Base-by-base conservation (phyloP, 2,888 invertebrate genomes). In the Graphium colonna region DNA sequence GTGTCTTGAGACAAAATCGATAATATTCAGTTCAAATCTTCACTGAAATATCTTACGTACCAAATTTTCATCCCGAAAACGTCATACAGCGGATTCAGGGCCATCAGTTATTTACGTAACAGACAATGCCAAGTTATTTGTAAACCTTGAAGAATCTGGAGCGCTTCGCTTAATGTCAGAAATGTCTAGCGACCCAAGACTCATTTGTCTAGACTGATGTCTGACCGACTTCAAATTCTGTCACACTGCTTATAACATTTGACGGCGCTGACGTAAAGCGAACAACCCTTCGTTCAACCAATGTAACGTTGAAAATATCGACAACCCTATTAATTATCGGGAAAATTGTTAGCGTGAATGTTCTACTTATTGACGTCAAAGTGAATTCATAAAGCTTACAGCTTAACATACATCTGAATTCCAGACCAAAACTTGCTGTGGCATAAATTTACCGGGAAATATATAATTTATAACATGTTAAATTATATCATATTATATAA, bases 151-250 rank as follows among this genome's bases (percentile, higher is more conserved):
- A 38, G 42, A 48, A 47, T 47, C 38, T 52, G 26, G 52, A 52
- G 12, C 43, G 48, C 39, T 48, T 10, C 10, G 43, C 43, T 15
- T 43, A 33, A 47, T n/a, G 16, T 33, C 41, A 36, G 50, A 50
- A 50, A 10, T 18, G 21, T 21, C 36, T 52, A 21, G 21, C 8
- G 38, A n/a, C 40, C 26, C 41, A 49, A 54, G 33, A 44, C 58
- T 60, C 59, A 61, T 56, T 55, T 57, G 67, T 71, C 70, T 69
- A 71, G 71, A 70, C 67, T 55, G 60, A 62, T 62, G 67, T 56
- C 62, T 51, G 57, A 49, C 44, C 47, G 51, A 48, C 47, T 43
- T 53, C 58, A 10, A 33, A 33, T 33, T 33, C 10, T 10, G n/a
- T 33, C 10, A 10, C 33, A 58, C 48, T n/a, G 17, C 18, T 43